Percentiles rank a stretch among this genome's conserved stretches.
These are phyloP conservation scores for Macrostomum lignano DNA, from an alignment of 1,140 invertebrate genomes.

Conservation along the genomic window DNA sequence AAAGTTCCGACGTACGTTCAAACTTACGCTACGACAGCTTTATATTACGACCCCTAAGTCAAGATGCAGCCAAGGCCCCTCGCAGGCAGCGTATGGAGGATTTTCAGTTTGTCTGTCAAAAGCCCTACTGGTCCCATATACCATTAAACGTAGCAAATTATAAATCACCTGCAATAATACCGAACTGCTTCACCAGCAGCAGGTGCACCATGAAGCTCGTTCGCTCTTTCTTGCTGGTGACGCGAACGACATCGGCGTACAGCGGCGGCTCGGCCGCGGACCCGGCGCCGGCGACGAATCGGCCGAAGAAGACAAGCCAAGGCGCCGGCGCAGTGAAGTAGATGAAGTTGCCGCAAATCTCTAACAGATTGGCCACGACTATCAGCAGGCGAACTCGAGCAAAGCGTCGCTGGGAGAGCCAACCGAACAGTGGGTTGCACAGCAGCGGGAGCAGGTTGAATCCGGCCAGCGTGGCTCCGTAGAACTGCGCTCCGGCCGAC, in stretches of 20 bases:
- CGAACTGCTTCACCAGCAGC: background rate
- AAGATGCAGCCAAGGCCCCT: no score
- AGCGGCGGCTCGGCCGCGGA: background rate
- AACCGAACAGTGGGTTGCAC: slow-evolving; percentile 2
- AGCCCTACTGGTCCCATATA: no score
- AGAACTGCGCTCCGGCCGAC: background rate
- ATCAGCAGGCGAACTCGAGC: slow-evolving; percentile 1
- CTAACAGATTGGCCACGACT: background rate
- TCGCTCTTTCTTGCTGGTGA: background rate
- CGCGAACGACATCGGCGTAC: slow-evolving; percentile 5
- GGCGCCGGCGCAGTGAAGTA: slow-evolving; percentile 3
- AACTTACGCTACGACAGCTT: no score
- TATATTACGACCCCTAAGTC: no score
- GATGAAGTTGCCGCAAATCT: slow-evolving; percentile 5
- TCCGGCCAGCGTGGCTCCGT: background rate
- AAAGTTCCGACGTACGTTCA: no score
- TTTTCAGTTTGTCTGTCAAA: no score
- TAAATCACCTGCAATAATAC: slow-evolving; percentile 5
- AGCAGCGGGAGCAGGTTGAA: slow-evolving; percentile 1
- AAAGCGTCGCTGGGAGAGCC: background rate
- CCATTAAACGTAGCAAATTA: no score
- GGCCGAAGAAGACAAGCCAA: background rate
- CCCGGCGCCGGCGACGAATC: slow-evolving; percentile 2
- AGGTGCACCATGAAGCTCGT: slow-evolving; percentile 1
- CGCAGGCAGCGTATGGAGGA: no score